phyloP scores from a whole-genome alignment of 2,888 invertebrate species.

The Craniophora ligustri region DNA sequence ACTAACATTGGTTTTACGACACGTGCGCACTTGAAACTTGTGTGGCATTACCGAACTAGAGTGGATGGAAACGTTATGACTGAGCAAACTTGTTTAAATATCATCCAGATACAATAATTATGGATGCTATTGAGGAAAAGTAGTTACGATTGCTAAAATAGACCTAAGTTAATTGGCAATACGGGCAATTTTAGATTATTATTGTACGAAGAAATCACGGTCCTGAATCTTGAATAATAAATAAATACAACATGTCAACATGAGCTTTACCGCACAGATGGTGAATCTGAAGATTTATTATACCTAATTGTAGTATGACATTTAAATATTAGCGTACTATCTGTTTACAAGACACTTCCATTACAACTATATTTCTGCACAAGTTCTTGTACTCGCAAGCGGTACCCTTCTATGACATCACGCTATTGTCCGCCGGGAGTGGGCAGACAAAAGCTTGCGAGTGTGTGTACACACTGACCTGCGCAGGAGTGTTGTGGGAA shows the following conservation, averaged over 20 bases:
- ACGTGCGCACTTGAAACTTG: slow-evolving; percentile 63
- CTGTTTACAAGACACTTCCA: slow-evolving; percentile 29
- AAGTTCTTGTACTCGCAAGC: slow-evolving; percentile 43
- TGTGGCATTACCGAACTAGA: slow-evolving; percentile 61
- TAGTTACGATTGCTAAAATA: no score
- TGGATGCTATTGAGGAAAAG: no score
- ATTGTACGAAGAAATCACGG: no score
- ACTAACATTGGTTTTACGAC: slow-evolving; percentile 78
- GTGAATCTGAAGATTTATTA: no score
- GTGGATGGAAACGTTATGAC: slow-evolving; percentile 50
- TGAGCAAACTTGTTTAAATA: no score
- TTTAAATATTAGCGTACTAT: background rate
- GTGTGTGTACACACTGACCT: slow-evolving; percentile 63
- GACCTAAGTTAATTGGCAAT: no score
- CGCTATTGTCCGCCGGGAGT: slow-evolving; percentile 80
- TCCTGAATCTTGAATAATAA: no score
- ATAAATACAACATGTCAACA: no score
- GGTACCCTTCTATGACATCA: slow-evolving; percentile 79
- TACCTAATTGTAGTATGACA: no score
- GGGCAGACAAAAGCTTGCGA: slow-evolving; percentile 81
- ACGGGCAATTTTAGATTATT: no score
- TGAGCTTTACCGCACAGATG: no score
- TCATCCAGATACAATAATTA: no score
- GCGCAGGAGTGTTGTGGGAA: slow-evolving; percentile 42
- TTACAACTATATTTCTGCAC: slow-evolving; percentile 9